These are phyloP conservation scores for Ceyx margarethae DNA, from an alignment of 2,113 vertebrate genomes.

Conservation along the genomic window DNA sequence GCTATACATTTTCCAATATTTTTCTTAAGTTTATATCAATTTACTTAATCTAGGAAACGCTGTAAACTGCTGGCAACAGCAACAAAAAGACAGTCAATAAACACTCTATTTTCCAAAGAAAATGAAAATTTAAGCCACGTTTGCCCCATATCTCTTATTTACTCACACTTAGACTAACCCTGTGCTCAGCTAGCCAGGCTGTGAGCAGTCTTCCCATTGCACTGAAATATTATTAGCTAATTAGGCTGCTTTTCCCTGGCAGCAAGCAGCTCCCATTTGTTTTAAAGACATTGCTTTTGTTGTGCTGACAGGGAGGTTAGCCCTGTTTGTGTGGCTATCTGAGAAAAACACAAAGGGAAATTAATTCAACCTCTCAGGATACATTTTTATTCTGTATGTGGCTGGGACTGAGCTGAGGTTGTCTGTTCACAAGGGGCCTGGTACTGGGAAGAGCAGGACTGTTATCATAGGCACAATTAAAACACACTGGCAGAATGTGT, in stretches of 20 bases:
- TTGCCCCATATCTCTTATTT: background rate
- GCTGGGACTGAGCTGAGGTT: background rate
- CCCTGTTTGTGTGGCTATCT: background rate
- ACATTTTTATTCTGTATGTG: background rate
- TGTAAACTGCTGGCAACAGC: background rate
- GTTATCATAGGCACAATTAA: slow-evolving; percentile 13
- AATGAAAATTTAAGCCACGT: background rate
- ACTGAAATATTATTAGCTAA: slow-evolving; percentile 10
- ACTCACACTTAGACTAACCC: background rate
- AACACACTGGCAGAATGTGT: slow-evolving; percentile 19
- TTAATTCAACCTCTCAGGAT: background rate
- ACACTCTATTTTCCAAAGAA: background rate
- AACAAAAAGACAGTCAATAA: background rate
- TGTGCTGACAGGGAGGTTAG: background rate
- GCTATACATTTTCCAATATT: background rate
- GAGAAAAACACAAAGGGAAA: background rate
- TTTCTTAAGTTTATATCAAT: slow-evolving; percentile 14
- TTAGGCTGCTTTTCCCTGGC: background rate
- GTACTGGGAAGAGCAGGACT: background rate
- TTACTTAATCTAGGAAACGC: slow-evolving; percentile 10
- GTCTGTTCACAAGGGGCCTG: background rate
- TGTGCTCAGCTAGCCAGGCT: background rate
- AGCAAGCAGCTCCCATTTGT: background rate
- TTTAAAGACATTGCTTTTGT: background rate
- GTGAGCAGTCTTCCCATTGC: background rate